Evolutionary conservation across 2,888 invertebrate species (phyloP).

Genomic region (Folsomia manolachei): DNA sequence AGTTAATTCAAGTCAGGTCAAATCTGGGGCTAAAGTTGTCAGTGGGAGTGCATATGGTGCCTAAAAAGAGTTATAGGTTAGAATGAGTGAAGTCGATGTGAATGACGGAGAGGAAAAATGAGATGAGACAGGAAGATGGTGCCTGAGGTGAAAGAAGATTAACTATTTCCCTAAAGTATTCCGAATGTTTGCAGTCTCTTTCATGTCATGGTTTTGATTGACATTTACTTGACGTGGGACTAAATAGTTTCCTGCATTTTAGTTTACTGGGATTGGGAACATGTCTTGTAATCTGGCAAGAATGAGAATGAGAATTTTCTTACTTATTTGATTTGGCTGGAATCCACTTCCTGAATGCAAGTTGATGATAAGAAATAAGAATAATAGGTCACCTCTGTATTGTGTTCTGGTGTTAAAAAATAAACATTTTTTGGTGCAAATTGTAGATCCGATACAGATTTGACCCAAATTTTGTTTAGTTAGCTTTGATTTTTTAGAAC

Average conservation of each 20-base stretch:
- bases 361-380: too few relatives aligned
- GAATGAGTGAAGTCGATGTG: neutral
- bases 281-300: too few relatives aligned
- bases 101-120: neutral
- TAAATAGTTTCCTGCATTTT: neutral
- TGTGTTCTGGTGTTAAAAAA: too few relatives aligned
- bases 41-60: neutral
- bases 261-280: neutral
- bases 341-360: too few relatives aligned
- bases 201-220: neutral
- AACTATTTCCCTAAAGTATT: neutral
- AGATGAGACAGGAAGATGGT: neutral
- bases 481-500: too few relatives aligned
- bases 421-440: too few relatives aligned
- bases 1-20: too few relatives aligned
- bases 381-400: too few relatives aligned
- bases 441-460: too few relatives aligned
- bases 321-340: neutral
- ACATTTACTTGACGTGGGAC: neutral
- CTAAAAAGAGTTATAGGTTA: neutral
- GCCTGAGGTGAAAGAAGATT: neutral
- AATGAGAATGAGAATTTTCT: neutral
- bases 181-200: neutral
- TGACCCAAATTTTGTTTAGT: too few relatives aligned
- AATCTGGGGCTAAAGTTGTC: neutral